Conservation (phyloP, 2,113 vertebrate species). For the Capreolus pygargus region DNA sequence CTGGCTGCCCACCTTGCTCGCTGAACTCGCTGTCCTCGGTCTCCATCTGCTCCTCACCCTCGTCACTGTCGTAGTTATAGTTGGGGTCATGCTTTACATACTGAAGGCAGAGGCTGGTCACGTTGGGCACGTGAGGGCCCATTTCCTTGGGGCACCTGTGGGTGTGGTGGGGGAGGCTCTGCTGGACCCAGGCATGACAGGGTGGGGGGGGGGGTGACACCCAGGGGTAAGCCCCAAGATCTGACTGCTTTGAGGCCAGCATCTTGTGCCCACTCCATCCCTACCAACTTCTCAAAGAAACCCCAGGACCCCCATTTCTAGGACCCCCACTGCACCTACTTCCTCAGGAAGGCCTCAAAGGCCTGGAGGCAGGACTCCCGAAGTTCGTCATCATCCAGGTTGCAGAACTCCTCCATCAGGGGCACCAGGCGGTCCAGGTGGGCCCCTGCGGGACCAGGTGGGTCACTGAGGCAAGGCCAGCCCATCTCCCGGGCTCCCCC, state of each 20-base stretch:
- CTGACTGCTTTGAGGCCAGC: not conserved
- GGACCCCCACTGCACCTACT: constrained; percentile 73
- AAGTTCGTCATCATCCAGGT: constrained; percentile 92
- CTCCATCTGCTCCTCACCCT: constrained; percentile 91
- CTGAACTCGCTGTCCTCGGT: constrained; percentile 88
- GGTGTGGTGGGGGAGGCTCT: not conserved
- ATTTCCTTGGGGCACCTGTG: constrained; percentile 94
- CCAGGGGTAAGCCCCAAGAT: not conserved
- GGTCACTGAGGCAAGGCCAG: not conserved
- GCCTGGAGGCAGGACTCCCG: constrained; percentile 95
- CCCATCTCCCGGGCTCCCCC: not conserved
- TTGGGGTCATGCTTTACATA: constrained; percentile 95
- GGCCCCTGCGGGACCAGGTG: constrained; percentile 82
- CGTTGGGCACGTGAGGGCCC: constrained; percentile 85
- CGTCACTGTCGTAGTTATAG: constrained; percentile 92
- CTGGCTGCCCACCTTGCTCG: constrained; percentile 84
- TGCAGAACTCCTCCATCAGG: constrained; percentile 90
- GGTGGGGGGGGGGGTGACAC: accelerated
- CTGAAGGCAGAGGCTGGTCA: constrained; percentile 91
- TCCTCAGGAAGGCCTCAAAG: constrained; percentile 92
- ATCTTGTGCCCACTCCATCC: not conserved
- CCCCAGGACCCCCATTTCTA: not conserved
- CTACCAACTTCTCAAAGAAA: not conserved
- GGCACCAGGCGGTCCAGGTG: constrained; percentile 93
- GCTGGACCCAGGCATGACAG: not conserved